Evolutionary conservation across 2,888 invertebrate genomes (phyloP).

Genomic region (Drosophila putrida): DNA sequence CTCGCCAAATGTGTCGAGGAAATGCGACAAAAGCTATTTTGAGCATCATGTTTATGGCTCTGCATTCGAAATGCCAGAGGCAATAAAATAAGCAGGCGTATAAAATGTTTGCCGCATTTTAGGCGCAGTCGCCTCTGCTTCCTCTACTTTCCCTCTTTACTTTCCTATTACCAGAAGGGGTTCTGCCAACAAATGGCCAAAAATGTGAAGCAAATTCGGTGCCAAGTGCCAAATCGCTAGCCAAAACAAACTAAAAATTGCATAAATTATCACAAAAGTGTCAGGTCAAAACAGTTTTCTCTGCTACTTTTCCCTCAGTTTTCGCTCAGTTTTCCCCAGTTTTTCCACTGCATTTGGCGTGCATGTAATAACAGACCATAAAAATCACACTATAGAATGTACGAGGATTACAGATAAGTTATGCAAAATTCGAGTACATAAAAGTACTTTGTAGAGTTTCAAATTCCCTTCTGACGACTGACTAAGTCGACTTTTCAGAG

Average conservation of each 20-base stretch:
- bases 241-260: conserved; percentile 61
- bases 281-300: conserved; percentile 23
- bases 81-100: conserved; percentile 56
- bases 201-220: conserved; percentile 21
- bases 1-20: conserved; percentile 65
- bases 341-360: conserved; percentile 68
- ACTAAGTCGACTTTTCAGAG: conserved; percentile 7
- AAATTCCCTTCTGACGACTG: conserved; percentile 11
- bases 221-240: conserved; percentile 49
- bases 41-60: conserved; percentile 61
- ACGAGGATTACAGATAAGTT: conserved; percentile 33
- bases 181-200: neutral
- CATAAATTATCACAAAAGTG: conserved; percentile 69
- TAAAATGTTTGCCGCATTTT: conserved; percentile 70
- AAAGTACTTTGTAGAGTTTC: conserved; percentile 1
- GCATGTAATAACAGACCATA: conserved; percentile 60
- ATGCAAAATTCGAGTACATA: conserved; percentile 47
- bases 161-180: neutral
- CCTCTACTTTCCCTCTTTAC: no score
- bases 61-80: conserved; percentile 51
- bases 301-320: conserved; percentile 14
- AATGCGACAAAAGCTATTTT: conserved; percentile 66
- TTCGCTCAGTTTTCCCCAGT: conserved; percentile 12
- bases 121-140: conserved; percentile 46
- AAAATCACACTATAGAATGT: conserved; percentile 53